Conservation (phyloP, 1,140 invertebrate species). For the Drosophila serrata region DNA sequence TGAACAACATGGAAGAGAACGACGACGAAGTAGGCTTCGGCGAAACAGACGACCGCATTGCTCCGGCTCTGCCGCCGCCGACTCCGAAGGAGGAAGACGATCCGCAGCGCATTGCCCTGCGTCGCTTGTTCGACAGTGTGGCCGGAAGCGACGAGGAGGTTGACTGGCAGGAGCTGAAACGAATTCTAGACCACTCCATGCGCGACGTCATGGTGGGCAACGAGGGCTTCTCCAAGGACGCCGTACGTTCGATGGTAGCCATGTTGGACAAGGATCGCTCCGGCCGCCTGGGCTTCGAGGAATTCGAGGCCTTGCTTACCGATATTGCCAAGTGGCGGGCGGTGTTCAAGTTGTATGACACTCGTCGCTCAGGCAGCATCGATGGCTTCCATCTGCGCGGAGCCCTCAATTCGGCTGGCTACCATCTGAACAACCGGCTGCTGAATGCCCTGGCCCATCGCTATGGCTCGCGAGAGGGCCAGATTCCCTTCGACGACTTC, state of each 20-base stretch:
- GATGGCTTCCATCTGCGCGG: conserved; percentile 94
- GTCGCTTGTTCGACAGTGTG: conserved; percentile 93
- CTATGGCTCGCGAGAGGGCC: conserved; percentile 93
- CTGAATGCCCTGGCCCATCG: conserved; percentile 95
- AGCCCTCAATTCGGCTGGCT: conserved; percentile 95
- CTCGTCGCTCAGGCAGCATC: conserved; percentile 92
- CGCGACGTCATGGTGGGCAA: conserved; percentile 87
- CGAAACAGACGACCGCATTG: conserved; percentile 88
- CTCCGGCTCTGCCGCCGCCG: conserved; percentile 73
- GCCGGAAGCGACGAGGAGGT: conserved; percentile 97
- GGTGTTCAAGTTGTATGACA: conserved; percentile 95
- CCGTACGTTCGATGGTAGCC: conserved; percentile 97
- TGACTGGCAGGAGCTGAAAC: conserved; percentile 96
- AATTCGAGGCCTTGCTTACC: conserved; percentile 95
- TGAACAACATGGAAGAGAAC: conserved; percentile 94
- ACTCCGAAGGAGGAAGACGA: conserved; percentile 86
- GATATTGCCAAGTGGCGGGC: conserved; percentile 96
- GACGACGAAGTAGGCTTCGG: conserved; percentile 93
- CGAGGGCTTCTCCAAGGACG: conserved; percentile 95
- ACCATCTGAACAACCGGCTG: conserved; percentile 95
- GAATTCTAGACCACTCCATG: conserved; percentile 97
- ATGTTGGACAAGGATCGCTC: conserved; percentile 97
- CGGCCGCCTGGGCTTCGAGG: conserved; percentile 97
- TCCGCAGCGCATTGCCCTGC: conserved; percentile 88
- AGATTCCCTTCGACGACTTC: conserved; percentile 97